A percentile compares a stretch with the other conserved stretches of the same genome.
Evolutionary conservation across 2,113 vertebrate genomes (phyloP).

Genomic region (Tinamus guttatus): DNA sequence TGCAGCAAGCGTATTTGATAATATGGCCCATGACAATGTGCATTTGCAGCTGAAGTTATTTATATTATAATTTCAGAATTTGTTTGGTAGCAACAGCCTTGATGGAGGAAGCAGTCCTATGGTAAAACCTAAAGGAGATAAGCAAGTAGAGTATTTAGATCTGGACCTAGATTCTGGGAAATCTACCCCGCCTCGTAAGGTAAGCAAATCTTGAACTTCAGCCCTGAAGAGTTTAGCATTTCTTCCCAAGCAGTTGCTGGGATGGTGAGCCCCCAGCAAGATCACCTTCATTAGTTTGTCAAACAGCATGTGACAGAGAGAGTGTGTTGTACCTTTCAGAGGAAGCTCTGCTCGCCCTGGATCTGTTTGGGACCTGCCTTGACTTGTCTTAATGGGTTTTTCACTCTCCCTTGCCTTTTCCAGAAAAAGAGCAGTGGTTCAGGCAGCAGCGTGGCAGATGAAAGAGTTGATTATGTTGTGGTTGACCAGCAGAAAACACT

Average conservation of each 20-base stretch:
- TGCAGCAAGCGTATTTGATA: background rate
- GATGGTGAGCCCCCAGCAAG: background rate
- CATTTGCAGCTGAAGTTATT: background rate
- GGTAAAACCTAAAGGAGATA: conserved; percentile 96
- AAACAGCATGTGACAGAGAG: accelerated
- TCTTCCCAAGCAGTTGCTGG: background rate
- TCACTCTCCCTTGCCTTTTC: background rate
- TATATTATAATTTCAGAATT: conserved; percentile 73
- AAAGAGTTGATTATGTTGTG: conserved; percentile 97
- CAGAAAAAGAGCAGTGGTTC: conserved; percentile 93
- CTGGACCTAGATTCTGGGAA: conserved; percentile 94
- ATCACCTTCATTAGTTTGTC: background rate
- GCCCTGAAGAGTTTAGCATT: background rate
- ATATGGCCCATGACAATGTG: background rate
- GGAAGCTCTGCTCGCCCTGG: background rate
- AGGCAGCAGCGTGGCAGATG: conserved; percentile 89
- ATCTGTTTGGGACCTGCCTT: background rate
- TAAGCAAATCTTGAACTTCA: conserved; percentile 54
- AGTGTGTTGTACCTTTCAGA: background rate
- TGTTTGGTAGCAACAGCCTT: conserved; percentile 82
- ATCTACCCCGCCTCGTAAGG: conserved; percentile 95
- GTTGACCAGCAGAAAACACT: conserved; percentile 97
- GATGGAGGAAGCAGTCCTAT: conserved; percentile 93
- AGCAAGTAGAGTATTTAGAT: conserved; percentile 98
- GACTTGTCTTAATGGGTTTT: background rate